Base-by-base conservation (phyloP, 2,888 invertebrate species). In the Polydrusus pterygomalis region DNA sequence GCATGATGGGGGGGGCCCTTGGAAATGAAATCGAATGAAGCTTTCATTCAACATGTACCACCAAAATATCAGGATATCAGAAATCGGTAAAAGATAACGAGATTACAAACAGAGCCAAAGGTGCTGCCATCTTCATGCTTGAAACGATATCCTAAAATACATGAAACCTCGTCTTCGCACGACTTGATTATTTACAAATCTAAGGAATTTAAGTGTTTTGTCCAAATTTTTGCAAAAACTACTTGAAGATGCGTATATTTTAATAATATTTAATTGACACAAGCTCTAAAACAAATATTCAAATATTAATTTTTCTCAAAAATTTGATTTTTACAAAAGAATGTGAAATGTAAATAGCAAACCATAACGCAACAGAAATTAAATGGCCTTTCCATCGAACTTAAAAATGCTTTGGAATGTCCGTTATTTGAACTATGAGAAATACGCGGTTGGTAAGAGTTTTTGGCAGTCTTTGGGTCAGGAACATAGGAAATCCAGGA, bases 361-460 rank as follows among this genome's bases (percentile, higher is more conserved):
- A n/a, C n/a, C n/a, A n/a, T n/a, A n/a, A n/a, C n/a, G 43, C 13
- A 6, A 43, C 43, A n/a, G n/a, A 11, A 54, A 13, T 7, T n/a
- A 18, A 34, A 38, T 17, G 38, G 58, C 40, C 58, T 60, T 60
- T 60, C 30, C 30, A 60, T n/a, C 38, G 58, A 58, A 54, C 8
- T 60, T 17, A 10, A 51, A 65, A 65, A 49, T 0, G 10, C 34
- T 47, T 54, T 74, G 75, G 70, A 75, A 75, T 75, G 75, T 70
- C 60, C 45, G 69, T 60, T 70, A 77, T 77, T 73, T 70, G 43
- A 73, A 60, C 63, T 73, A 77, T 77, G 77, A 77, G 69, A 77
- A 73, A 73, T 77, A 77, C 77, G 77, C 77, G 77, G 73, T 62
- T 70, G 70, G 72, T 64, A 69, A 77, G 73, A 73, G 77, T 73